Conservation (phyloP, 2,797 vertebrate species). For the Cirrhinus mrigala region DNA sequence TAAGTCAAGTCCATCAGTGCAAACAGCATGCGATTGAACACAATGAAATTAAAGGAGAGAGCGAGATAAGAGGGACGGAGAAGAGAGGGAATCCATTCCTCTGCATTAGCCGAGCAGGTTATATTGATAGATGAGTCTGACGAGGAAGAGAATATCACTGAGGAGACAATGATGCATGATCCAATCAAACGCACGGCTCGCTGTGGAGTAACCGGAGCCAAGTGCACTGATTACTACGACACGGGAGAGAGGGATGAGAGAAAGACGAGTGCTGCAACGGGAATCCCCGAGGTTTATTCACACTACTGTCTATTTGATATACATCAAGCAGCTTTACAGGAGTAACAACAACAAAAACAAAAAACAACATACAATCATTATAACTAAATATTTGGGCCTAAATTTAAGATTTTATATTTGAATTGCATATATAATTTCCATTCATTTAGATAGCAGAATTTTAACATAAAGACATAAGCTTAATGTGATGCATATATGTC, state of each 20-base stretch:
- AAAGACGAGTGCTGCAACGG: not conserved
- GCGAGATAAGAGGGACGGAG: not conserved
- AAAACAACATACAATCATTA: not conserved
- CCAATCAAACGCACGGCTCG: slow-evolving; percentile 40
- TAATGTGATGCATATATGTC: not conserved
- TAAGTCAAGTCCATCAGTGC: slow-evolving; percentile 23
- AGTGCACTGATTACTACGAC: slow-evolving; percentile 28
- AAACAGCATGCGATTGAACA: slow-evolving; percentile 35
- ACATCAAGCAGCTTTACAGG: not conserved
- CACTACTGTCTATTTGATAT: not conserved
- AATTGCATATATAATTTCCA: not conserved
- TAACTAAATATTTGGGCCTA: not conserved
- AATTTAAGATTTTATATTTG: not conserved
- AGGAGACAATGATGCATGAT: slow-evolving; percentile 48
- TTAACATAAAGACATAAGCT: not conserved
- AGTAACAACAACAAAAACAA: too few relatives aligned
- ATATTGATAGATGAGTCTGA: slow-evolving; percentile 28
- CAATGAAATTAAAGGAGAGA: slow-evolving; percentile 36
- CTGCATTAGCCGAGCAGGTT: slow-evolving; percentile 23
- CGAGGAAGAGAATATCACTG: slow-evolving; percentile 35
- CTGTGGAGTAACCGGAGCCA: slow-evolving; percentile 23
- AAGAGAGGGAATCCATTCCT: slow-evolving; percentile 43
- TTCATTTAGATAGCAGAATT: not conserved
- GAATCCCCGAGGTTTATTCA: not conserved
- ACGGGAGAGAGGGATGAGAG: not conserved